A percentile compares a stretch with the other conserved stretches of the same genome.
Conservation (phyloP, 2,113 vertebrate species). For the Mohoua ochrocephala region DNA sequence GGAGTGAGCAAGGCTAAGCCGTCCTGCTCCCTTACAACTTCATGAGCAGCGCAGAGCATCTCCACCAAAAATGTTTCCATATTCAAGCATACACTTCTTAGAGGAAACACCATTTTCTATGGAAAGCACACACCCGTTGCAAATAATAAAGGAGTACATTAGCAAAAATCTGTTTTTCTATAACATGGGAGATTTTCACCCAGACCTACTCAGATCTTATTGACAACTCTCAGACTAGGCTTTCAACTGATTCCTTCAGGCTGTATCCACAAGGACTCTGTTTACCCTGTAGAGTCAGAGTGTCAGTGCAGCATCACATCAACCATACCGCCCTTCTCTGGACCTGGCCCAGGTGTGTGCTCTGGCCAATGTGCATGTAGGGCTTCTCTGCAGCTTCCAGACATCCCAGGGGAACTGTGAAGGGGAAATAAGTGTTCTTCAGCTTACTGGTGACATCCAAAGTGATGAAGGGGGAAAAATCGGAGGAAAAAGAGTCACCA, state of each 20-base stretch:
- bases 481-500: background rate
- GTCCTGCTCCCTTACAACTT: background rate
- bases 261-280: background rate
- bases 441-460: background rate
- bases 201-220: background rate
- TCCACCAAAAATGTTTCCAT: background rate
- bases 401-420: background rate
- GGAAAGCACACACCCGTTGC: background rate
- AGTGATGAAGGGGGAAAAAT: background rate
- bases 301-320: fast-evolving
- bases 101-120: background rate
- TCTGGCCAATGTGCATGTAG: background rate
- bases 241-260: background rate
- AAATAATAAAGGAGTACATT: background rate
- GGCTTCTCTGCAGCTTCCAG: background rate
- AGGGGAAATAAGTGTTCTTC: background rate
- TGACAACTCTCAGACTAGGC: background rate
- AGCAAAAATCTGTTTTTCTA: background rate
- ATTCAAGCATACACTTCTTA: background rate
- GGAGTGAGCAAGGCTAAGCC: background rate
- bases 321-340: fast-evolving
- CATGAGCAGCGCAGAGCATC: background rate
- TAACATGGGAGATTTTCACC: background rate
- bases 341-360: background rate
- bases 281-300: background rate